Percentiles rank a stretch among this genome's conserved stretches.
These are phyloP conservation scores for Eriosoma lanigerum DNA, from an alignment of 1,140 invertebrate species.

Conservation along the genomic window DNA sequence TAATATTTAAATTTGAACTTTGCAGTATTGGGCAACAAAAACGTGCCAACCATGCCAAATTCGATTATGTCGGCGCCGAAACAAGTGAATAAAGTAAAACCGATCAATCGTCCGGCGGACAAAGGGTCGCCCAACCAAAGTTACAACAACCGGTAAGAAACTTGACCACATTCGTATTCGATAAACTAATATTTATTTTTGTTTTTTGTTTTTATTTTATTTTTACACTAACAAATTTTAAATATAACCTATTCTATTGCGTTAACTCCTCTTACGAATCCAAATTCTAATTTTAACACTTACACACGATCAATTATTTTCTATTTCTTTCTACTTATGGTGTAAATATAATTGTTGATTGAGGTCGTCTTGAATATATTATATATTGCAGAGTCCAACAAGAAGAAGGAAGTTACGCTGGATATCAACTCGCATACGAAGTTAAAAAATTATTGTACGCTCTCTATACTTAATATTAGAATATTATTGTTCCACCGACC, in stretches of 20 bases:
- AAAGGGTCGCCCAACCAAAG: conserved; percentile 36
- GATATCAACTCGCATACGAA: conserved; percentile 98
- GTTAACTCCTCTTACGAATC: conserved; percentile 16
- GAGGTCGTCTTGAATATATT: conserved; percentile 42
- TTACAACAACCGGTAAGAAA: conserved; percentile 31
- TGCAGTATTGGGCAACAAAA: conserved; percentile 46
- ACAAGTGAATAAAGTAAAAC: conserved; percentile 44
- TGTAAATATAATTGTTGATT: conserved; percentile 66
- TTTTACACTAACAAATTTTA: conserved; percentile 18
- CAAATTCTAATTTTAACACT: neutral
- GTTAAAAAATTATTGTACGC: conserved; percentile 99
- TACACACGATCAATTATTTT: neutral
- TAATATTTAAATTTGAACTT: neutral
- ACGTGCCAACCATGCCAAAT: conserved; percentile 6
- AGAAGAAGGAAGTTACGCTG: conserved; percentile 68
- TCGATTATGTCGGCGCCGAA: conserved; percentile 37
- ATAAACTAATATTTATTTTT: neutral
- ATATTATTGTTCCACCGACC: conserved; percentile 52
- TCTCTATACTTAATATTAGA: conserved; percentile 57
- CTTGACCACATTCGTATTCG: too few relatives aligned
- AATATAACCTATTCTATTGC: conserved; percentile 4
- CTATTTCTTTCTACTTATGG: conserved; percentile 58
- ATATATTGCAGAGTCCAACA: conserved; percentile 47
- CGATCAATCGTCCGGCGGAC: conserved; percentile 38
- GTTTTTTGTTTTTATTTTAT: too few relatives aligned